A percentile compares a stretch with the other conserved stretches of the same genome.
Conservation (phyloP, 2,113 vertebrate species). For the Xerus inauris region DNA sequence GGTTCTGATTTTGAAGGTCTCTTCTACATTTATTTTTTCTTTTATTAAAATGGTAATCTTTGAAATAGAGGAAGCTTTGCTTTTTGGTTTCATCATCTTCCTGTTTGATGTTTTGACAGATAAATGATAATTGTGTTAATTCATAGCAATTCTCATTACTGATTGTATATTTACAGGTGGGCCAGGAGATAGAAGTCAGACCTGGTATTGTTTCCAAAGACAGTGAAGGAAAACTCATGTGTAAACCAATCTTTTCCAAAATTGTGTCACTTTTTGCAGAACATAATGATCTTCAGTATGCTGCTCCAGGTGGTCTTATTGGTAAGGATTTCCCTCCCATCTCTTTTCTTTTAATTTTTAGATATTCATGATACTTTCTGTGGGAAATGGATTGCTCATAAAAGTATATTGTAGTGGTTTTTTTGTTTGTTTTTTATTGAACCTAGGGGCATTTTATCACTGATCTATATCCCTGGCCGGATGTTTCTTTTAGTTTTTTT, state of each 20-base stretch:
- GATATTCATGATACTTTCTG: neutral
- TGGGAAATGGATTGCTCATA: neutral
- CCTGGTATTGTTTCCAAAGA: conserved; percentile 99
- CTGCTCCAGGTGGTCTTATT: conserved; percentile 97
- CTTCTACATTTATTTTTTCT: neutral
- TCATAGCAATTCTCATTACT: conserved; percentile 18
- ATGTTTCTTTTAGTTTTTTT: no score
- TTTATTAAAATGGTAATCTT: conserved; percentile 2
- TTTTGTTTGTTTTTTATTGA: neutral
- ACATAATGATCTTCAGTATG: conserved; percentile 98
- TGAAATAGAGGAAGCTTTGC: neutral
- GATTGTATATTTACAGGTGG: conserved; percentile 89
- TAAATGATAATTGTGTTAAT: conserved; percentile 15
- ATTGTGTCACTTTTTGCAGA: conserved; percentile 98
- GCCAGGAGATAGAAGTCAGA: conserved; percentile 98
- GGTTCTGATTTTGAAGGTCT: conserved; percentile 22
- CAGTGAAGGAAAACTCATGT: conserved; percentile 99
- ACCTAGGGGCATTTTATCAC: neutral
- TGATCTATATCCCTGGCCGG: neutral
- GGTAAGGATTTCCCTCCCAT: conserved; percentile 86
- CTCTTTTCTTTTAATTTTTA: neutral
- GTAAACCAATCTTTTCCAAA: conserved; percentile 99
- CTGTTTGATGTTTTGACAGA: neutral
- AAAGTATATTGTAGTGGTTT: neutral
- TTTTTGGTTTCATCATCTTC: conserved; percentile 51